phyloP scores from a whole-genome alignment of 1,140 invertebrate species.

The Manduca sexta region DNA sequence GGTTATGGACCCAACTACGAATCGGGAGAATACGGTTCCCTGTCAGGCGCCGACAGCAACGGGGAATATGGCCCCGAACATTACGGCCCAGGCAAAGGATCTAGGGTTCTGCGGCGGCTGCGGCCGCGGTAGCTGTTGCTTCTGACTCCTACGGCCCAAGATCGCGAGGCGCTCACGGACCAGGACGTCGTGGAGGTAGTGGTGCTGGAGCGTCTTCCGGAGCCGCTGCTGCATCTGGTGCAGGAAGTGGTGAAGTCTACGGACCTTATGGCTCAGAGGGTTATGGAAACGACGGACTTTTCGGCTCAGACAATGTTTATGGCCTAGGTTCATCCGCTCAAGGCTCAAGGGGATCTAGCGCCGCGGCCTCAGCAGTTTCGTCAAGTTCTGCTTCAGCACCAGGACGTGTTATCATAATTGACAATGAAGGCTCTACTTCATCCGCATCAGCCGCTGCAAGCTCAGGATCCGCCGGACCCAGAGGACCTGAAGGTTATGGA shows the following conservation, averaged over 20 bases:
- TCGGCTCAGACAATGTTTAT: background rate
- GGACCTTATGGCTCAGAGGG: background rate
- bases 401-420: too few species aligned
- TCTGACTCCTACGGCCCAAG: background rate
- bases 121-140: background rate
- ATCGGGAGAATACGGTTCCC: too few species aligned
- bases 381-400: background rate
- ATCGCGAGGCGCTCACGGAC: background rate
- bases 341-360: constrained; percentile 1
- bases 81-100: too few species aligned
- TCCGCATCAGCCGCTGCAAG: background rate
- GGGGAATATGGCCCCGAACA: too few species aligned
- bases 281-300: too few species aligned
- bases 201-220: background rate
- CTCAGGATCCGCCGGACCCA: too few species aligned
- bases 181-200: background rate
- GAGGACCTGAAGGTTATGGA: too few species aligned
- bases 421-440: too few species aligned
- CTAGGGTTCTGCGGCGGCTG: background rate
- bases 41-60: too few species aligned
- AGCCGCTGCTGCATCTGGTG: background rate
- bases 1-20: background rate
- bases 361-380: background rate
- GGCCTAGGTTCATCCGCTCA: background rate
- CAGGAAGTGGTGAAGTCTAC: background rate